Evolutionary conservation across 1,140 invertebrate genomes (phyloP), one percentile per base, ranked within the genome.

Genomic region (Coptotermes formosanus): DNA sequence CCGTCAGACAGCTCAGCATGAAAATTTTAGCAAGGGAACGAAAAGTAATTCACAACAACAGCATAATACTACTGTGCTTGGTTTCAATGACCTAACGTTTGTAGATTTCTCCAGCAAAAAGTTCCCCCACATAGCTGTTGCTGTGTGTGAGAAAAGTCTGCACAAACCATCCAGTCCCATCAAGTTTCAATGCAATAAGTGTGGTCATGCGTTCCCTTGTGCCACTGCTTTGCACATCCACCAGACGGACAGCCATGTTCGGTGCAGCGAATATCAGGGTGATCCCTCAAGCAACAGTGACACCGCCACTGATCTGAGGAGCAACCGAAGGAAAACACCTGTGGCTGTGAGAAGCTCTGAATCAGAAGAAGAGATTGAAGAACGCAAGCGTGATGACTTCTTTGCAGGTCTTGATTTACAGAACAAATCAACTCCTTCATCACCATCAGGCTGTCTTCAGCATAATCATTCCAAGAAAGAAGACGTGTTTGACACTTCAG

Each of bases 41-140:
- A 75, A 75, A 30, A n/a, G 8, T n/a, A 30, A 25, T 75, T 30
- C 64, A 25, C 64, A 75, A 30, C 64, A 75, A 23, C 59, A 64
- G 64, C 19, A 25, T 52, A 52, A 14, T 12, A 1, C 82, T 21
- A 25, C 86, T 6, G 82, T 86, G n/a, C 44, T 84, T 82, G 86
- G 86, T 21, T 86, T 86, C 82, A 30, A 94, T 84, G 95, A 97
- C 90, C 90, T 96, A n/a, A 94, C 93, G 8, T 96, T 96, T 89
- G 93, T 95, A 2, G 95, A 97, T 89, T 97, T 97, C 88, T 95
- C 96, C 0, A 94, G 93, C 45, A 92, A 93, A 82, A 97, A 97
- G 89, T 97, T 96, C 89, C 93, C 96, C 0, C 91, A 95, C 59
- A 96, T 97, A 82, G 95, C 96, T 0, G 93, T 94, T 86, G 92